Conservation (phyloP, 2,797 vertebrate genomes). For the Pangasius sanitwongsei region DNA sequence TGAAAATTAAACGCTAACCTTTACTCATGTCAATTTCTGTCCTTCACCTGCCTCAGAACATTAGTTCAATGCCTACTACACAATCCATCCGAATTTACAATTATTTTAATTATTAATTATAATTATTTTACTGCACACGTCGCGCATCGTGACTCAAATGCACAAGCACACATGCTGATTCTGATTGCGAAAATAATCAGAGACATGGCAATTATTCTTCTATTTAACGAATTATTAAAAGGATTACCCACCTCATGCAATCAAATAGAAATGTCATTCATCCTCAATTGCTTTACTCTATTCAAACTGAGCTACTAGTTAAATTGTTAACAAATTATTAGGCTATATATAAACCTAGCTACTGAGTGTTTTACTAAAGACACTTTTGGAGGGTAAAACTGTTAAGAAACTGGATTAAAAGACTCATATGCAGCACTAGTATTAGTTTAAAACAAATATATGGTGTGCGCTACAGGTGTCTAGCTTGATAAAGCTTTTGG, state of each 20-base stretch:
- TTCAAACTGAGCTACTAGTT: background rate
- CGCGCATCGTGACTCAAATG: background rate
- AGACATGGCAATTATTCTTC: background rate
- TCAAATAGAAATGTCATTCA: background rate
- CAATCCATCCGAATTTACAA: no score
- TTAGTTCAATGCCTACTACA: no score
- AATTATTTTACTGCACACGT: no score
- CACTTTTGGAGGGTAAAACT: background rate
- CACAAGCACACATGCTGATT: background rate
- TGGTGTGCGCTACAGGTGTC: background rate
- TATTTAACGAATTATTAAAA: background rate
- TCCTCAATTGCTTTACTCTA: background rate
- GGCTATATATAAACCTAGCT: background rate
- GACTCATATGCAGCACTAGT: background rate
- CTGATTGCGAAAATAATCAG: background rate
- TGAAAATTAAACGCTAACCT: background rate
- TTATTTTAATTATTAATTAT: background rate
- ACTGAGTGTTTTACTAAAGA: background rate
- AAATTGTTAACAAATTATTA: background rate
- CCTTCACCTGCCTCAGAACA: background rate
- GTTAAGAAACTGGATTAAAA: background rate
- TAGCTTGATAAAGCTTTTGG: background rate
- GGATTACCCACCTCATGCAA: background rate
- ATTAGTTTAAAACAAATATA: background rate
- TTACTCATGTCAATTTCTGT: background rate